These are phyloP conservation scores for Protomyctophum bolini DNA, from an alignment of 2,113 vertebrate species.

Conservation along the genomic window DNA sequence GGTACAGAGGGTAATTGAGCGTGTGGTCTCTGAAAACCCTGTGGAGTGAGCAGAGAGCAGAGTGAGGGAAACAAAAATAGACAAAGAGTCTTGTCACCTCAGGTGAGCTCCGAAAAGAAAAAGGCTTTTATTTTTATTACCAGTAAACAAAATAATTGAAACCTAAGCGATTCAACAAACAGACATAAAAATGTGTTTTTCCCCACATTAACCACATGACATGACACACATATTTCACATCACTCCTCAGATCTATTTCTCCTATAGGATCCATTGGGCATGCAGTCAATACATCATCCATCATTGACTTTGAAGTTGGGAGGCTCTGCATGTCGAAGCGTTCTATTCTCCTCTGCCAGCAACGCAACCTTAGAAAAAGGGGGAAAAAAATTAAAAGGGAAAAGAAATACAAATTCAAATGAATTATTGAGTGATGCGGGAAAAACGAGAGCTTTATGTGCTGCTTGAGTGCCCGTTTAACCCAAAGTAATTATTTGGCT, in stretches of 20 bases:
- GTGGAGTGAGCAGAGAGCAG: neutral
- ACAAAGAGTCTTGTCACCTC: constrained; percentile 13
- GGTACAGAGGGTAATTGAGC: constrained; percentile 34
- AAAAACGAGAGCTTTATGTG: constrained; percentile 38
- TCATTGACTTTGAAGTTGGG: constrained; percentile 39
- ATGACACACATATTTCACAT: constrained; percentile 34
- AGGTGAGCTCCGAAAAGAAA: constrained; percentile 26
- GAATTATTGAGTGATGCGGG: constrained; percentile 31
- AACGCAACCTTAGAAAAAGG: constrained; percentile 23
- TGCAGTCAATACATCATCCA: constrained; percentile 38
- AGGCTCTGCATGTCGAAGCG: constrained; percentile 4
- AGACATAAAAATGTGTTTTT: neutral
- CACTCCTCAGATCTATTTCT: constrained; percentile 30
- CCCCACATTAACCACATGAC: neutral
- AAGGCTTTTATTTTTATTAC: neutral
- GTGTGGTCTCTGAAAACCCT: constrained; percentile 16
- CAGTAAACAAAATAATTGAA: neutral
- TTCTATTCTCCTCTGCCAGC: constrained; percentile 30
- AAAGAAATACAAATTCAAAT: constrained; percentile 23
- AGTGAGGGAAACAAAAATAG: neutral
- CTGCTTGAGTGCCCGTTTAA: constrained; percentile 40
- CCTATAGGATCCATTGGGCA: constrained; percentile 20
- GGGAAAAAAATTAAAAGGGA: neutral
- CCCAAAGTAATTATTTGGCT: constrained; percentile 58
- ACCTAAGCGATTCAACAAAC: neutral